phyloP scores from a whole-genome alignment of 1,140 invertebrate genomes.

The Drosophila bipectinata region DNA sequence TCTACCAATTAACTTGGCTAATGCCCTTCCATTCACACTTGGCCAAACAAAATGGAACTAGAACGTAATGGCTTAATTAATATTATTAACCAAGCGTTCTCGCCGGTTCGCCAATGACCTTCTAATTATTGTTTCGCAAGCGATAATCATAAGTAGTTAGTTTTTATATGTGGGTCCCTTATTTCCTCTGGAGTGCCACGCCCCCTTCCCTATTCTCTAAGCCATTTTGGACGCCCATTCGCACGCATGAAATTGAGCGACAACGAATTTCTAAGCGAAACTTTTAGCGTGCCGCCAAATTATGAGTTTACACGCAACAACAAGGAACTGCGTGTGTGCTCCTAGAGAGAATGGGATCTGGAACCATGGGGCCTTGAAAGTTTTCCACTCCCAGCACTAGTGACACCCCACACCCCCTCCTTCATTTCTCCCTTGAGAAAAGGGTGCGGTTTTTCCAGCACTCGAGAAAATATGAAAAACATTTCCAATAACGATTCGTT shows the following conservation, averaged over 20 bases:
- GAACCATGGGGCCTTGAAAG: conserved; percentile 35
- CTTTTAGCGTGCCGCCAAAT: conserved; percentile 56
- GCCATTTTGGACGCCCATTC: conserved; percentile 19
- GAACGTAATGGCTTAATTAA: conserved; percentile 65
- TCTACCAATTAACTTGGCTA: conserved; percentile 34
- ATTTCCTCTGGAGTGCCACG: conserved; percentile 16
- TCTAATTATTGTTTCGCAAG: conserved; percentile 62
- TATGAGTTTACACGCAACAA: conserved; percentile 66
- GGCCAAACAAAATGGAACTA: conserved; percentile 30
- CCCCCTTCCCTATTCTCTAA: background rate
- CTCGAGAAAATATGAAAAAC: background rate
- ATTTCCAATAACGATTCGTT: background rate
- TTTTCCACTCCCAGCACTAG: conserved; percentile 23
- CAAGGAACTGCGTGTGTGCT: conserved; percentile 12
- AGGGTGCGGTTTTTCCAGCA: conserved; percentile 40
- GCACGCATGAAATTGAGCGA: conserved; percentile 64
- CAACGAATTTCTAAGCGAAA: conserved; percentile 59
- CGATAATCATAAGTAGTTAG: conserved; percentile 37
- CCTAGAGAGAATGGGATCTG: background rate
- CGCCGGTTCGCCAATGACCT: conserved; percentile 54
- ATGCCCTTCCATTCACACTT: conserved; percentile 28
- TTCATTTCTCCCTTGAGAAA: conserved; percentile 4
- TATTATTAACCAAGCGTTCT: conserved; percentile 59
- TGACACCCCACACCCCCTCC: conserved; percentile 1
- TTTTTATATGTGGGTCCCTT: background rate